Percentiles rank a stretch among this genome's conserved stretches.
Evolutionary conservation across 2,113 vertebrate species (phyloP).

Genomic region (Macquaria ambigua): DNA sequence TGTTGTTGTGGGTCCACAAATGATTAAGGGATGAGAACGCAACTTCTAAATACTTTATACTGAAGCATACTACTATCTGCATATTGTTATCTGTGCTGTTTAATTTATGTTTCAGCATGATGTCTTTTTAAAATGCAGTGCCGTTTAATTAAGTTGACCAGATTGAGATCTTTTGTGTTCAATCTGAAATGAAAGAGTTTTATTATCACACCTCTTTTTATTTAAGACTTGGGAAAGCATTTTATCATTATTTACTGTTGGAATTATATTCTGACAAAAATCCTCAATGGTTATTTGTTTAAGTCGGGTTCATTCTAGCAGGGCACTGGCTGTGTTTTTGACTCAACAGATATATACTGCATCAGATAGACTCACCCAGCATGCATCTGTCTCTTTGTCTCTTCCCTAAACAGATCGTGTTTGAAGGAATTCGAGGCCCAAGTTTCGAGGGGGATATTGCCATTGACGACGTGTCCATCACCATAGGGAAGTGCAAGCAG

Average conservation of each 20-base stretch:
- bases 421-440: constrained; percentile 93
- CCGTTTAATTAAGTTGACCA: background rate
- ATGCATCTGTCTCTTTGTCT: constrained; percentile 34
- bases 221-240: background rate
- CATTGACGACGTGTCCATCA: constrained; percentile 95
- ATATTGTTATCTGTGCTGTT: background rate
- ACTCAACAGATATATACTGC: background rate
- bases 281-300: background rate
- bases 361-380: background rate
- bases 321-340: background rate
- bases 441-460: constrained; percentile 96
- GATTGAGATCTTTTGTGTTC: background rate
- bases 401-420: constrained; percentile 89
- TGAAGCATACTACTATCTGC: background rate
- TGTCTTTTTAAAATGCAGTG: background rate
- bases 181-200: background rate
- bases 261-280: background rate
- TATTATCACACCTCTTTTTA: background rate
- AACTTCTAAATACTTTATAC: background rate
- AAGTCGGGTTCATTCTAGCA: background rate
- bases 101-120: constrained; percentile 1
- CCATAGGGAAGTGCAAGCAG: constrained; percentile 91
- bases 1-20: constrained; percentile 30
- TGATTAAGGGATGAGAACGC: constrained; percentile 26
- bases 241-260: background rate